Conservation (phyloP, 2,888 invertebrate genomes). For the Poecilobothrus nobilitatus region DNA sequence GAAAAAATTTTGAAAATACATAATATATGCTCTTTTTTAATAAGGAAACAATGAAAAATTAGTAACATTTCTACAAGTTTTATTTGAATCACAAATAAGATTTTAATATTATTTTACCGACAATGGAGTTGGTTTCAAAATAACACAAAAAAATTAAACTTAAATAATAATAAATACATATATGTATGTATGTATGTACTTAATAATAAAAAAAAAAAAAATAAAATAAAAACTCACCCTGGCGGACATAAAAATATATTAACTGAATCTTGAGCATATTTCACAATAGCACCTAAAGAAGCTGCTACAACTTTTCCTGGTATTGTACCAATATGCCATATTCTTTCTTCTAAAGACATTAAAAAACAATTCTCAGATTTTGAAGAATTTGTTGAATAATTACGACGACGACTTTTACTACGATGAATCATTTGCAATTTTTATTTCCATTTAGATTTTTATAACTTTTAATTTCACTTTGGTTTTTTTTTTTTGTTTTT, state of each 20-base stretch:
- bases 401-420: not conserved
- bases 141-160: no score
- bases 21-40: no score
- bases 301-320: constrained; percentile 44
- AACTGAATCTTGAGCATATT: constrained; percentile 44
- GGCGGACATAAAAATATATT: constrained; percentile 44
- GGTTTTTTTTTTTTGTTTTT: not conserved
- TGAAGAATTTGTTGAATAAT: not conserved
- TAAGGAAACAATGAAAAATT: no score
- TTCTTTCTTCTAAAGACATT: constrained; percentile 39
- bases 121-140: no score
- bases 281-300: constrained; percentile 41
- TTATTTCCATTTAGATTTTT: not conserved
- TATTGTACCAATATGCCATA: constrained; percentile 44
- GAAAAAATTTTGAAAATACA: no score
- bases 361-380: constrained; percentile 34
- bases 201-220: no score
- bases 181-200: no score
- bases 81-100: no score
- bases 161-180: no score
- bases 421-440: not conserved
- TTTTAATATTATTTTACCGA: no score
- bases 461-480: not conserved
- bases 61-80: no score
- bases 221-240: constrained; percentile 34